A percentile compares a stretch with the other conserved stretches of the same genome.
phyloP scores from a whole-genome alignment of 2,797 vertebrate species.

The Falco biarmicus region DNA sequence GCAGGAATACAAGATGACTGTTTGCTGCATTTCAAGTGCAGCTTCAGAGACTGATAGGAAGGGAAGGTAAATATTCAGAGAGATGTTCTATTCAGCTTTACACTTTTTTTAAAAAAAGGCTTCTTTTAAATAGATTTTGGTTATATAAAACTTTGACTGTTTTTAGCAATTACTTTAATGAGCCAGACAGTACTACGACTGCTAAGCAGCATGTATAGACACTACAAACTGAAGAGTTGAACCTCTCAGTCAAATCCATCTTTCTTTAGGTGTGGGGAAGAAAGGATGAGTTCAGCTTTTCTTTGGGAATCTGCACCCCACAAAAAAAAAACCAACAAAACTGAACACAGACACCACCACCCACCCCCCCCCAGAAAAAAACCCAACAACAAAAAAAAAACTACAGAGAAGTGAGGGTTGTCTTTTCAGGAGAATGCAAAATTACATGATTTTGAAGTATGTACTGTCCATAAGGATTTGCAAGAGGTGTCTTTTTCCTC shows the following conservation, averaged over 20 bases:
- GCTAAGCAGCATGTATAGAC: background rate
- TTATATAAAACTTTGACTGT: background rate
- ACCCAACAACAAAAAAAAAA: background rate
- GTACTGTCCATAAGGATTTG: background rate
- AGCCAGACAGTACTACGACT: background rate
- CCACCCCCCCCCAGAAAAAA: too few species aligned
- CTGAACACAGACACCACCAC: too few species aligned
- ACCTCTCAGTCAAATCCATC: background rate
- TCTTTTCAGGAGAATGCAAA: background rate
- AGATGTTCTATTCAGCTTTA: background rate
- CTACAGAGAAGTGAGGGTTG: background rate
- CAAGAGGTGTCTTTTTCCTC: background rate
- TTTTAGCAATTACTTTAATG: background rate
- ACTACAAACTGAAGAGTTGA: background rate
- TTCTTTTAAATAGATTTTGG: background rate
- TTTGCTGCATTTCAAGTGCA: background rate
- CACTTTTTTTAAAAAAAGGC: fast-evolving
- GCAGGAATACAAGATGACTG: background rate
- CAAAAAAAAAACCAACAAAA: background rate
- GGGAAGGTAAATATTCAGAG: background rate
- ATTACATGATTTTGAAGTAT: background rate
- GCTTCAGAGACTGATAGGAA: background rate
- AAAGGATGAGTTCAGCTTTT: background rate
- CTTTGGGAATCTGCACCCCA: background rate
- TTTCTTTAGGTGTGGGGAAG: background rate